These are phyloP conservation scores for Spialia ferax DNA, from an alignment of 2,888 invertebrate genomes.

Conservation along the genomic window DNA sequence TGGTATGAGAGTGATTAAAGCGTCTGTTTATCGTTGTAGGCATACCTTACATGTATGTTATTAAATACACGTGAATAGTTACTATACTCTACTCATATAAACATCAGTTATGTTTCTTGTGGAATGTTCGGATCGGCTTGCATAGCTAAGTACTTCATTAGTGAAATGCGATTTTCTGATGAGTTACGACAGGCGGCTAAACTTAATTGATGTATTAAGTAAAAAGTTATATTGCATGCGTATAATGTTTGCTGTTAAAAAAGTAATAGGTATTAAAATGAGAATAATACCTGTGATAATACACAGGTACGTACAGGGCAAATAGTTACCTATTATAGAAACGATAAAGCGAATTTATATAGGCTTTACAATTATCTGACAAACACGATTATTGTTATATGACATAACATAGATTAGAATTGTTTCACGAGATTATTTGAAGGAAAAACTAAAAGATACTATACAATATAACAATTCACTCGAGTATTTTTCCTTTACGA, in stretches of 20 bases:
- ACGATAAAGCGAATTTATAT: constrained; percentile 9
- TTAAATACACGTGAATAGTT: constrained; percentile 18
- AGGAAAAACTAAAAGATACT: constrained; percentile 12
- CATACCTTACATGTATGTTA: constrained; percentile 14
- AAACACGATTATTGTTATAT: constrained; percentile 33
- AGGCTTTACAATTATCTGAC: constrained; percentile 20
- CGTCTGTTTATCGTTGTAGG: constrained; percentile 11
- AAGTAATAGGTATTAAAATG: not conserved
- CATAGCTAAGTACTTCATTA: constrained; percentile 4
- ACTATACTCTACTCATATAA: constrained; percentile 19
- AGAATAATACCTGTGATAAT: not conserved
- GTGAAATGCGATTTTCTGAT: constrained; percentile 20
- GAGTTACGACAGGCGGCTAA: not conserved
- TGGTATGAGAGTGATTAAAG: constrained; percentile 14
- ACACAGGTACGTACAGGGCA: too few relatives aligned
- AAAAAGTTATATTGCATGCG: not conserved
- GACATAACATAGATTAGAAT: constrained; percentile 17
- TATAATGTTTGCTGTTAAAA: not conserved
- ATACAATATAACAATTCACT: not conserved
- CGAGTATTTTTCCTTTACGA: constrained; percentile 22
- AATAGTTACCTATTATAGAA: not conserved
- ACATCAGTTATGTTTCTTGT: constrained; percentile 24
- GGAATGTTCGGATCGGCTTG: not conserved
- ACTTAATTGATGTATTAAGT: not conserved
- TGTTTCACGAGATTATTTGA: constrained; percentile 20